Percentiles rank a stretch among this genome's conserved stretches.
phyloP scores from a whole-genome alignment of 2,888 invertebrate genomes.

The Idaea biselata region DNA sequence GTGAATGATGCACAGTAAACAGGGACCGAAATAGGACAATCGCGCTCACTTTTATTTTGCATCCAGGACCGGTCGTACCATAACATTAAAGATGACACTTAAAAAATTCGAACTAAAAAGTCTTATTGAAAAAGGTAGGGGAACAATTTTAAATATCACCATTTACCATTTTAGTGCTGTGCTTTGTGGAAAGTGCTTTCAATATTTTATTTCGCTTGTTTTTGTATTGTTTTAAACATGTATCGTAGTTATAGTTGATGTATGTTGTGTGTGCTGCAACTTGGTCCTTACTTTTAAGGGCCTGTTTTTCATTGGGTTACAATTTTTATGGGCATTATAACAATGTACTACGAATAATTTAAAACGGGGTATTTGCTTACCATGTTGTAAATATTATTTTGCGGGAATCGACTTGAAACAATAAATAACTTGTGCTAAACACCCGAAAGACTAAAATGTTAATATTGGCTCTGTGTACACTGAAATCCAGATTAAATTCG shows the following conservation, averaged over 20 bases:
- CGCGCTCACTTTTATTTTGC: constrained; percentile 64
- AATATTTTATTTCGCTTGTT: constrained; percentile 43
- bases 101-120: constrained; percentile 56
- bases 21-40: constrained; percentile 72
- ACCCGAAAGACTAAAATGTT: too few relatives aligned
- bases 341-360: too few relatives aligned
- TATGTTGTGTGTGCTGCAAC: neutral
- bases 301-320: constrained; percentile 9
- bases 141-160: constrained; percentile 26
- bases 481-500: too few relatives aligned
- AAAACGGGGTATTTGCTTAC: too few relatives aligned
- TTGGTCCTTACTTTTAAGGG: neutral
- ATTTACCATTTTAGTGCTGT: constrained; percentile 38
- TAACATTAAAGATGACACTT: constrained; percentile 46
- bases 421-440: too few relatives aligned
- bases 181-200: constrained; percentile 37
- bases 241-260: constrained; percentile 12
- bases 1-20: constrained; percentile 69
- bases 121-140: constrained; percentile 39
- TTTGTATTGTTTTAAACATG: constrained; percentile 18
- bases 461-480: too few relatives aligned
- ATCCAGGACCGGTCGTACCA: constrained; percentile 34
- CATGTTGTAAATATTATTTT: too few relatives aligned
- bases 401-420: too few relatives aligned
- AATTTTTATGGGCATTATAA: too few relatives aligned